Percentiles rank a stretch among this genome's conserved stretches.
Conservation (phyloP, 2,797 vertebrate species). For the Xiphorhynchus erythropygius region DNA sequence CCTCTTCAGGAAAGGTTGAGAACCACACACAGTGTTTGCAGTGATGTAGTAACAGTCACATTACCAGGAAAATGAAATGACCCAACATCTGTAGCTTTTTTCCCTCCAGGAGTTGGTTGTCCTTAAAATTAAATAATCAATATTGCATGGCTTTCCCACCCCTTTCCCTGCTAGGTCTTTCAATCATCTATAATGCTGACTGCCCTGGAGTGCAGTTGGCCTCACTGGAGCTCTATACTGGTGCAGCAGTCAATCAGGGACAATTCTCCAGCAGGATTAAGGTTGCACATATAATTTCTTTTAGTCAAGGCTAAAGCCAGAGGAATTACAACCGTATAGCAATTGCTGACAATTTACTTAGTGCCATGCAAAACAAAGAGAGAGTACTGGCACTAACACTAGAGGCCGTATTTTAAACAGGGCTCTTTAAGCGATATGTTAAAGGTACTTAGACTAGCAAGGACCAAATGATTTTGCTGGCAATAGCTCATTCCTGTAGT, state of each 20-base stretch:
- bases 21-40: background rate
- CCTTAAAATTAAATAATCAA: background rate
- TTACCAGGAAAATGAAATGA: background rate
- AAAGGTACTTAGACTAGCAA: background rate
- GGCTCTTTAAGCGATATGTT: background rate
- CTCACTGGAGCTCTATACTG: background rate
- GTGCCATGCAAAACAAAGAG: background rate
- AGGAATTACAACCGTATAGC: background rate
- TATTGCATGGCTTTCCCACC: background rate
- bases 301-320: background rate
- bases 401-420: background rate
- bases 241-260: background rate
- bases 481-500: background rate
- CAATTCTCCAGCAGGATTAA: background rate
- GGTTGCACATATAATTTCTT: background rate
- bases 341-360: background rate
- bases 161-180: background rate
- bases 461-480: background rate
- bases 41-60: background rate
- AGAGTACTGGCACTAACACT: background rate
- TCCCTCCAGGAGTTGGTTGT: background rate
- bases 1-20: background rate
- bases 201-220: background rate
- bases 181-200: rapidly evolving
- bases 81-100: background rate